phyloP scores from a whole-genome alignment of 1,140 invertebrate genomes.

The Mycetomoellerius zeteki region DNA sequence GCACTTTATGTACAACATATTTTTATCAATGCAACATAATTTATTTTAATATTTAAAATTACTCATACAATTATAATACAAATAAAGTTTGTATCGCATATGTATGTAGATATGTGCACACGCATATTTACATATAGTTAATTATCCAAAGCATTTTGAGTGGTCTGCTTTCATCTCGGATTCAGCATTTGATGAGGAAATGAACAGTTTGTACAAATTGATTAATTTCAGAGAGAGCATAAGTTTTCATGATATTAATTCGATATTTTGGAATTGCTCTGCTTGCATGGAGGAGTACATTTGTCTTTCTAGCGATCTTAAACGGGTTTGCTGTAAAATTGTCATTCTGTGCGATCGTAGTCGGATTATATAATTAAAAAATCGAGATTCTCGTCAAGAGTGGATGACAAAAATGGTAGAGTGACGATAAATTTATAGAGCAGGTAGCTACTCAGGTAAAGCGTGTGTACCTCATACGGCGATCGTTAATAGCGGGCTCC shows the following conservation, averaged over 20 bases:
- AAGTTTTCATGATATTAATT: constrained; percentile 38
- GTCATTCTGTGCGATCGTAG: constrained; percentile 32
- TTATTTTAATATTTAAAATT: constrained; percentile 5
- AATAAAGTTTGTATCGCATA: not conserved
- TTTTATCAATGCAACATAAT: not conserved
- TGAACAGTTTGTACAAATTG: constrained; percentile 40
- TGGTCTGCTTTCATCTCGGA: constrained; percentile 29
- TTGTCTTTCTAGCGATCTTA: constrained; percentile 2
- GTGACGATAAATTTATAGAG: constrained; percentile 82
- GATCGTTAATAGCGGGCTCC: constrained; percentile 77
- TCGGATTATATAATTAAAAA: constrained; percentile 70
- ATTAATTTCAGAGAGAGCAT: constrained; percentile 29
- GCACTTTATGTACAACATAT: not conserved
- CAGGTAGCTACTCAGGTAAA: constrained; percentile 64
- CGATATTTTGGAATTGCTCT: constrained; percentile 52
- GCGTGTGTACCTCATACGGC: constrained; percentile 78
- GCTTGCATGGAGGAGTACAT: not conserved
- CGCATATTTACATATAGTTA: not conserved
- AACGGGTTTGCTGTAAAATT: constrained; percentile 48
- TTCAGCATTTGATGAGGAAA: constrained; percentile 39
- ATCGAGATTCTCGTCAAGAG: constrained; percentile 75
- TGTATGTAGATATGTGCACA: not conserved
- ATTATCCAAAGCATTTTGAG: constrained; percentile 44
- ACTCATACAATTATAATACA: not conserved
- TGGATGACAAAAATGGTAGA: constrained; percentile 82